phyloP scores from a whole-genome alignment of 2,888 invertebrate genomes.

The Lissonota sp. region DNA sequence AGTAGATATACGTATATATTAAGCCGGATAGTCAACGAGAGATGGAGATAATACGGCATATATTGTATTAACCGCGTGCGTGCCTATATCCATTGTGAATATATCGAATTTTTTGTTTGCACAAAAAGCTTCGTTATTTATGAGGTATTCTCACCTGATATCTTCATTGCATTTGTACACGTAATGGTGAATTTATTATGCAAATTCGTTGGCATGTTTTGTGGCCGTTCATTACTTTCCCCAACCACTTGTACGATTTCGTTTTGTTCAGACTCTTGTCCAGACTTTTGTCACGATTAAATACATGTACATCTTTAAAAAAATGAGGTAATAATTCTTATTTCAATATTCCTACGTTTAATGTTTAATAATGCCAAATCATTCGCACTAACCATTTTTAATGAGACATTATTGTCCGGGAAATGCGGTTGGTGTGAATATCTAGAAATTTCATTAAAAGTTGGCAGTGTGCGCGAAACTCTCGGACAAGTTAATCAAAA shows the following conservation, averaged over 20 bases:
- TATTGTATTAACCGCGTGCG: not conserved
- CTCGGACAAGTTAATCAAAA: constrained; percentile 26
- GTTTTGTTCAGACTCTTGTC: constrained; percentile 16
- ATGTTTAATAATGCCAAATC: not conserved
- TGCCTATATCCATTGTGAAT: constrained; percentile 15
- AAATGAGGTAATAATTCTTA: not conserved
- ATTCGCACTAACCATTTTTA: not conserved
- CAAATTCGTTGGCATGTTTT: constrained; percentile 29
- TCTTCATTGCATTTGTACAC: constrained; percentile 6
- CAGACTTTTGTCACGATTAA: not conserved
- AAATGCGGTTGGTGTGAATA: not conserved
- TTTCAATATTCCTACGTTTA: not conserved
- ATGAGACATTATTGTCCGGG: not conserved
- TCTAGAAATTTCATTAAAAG: not conserved
- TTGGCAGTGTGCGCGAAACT: not conserved
- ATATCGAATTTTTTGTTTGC: constrained; percentile 27
- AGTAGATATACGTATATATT: not conserved
- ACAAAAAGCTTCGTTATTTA: constrained; percentile 21
- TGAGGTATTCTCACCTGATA: not conserved
- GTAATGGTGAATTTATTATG: constrained; percentile 17
- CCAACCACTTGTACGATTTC: constrained; percentile 56
- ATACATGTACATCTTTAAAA: not conserved
- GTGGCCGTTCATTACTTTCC: constrained; percentile 34
- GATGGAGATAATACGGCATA: not conserved
- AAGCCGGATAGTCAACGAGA: too few relatives aligned